Evolutionary conservation across 2,888 invertebrate genomes (phyloP).

Genomic region (Leistus spinibarbis): DNA sequence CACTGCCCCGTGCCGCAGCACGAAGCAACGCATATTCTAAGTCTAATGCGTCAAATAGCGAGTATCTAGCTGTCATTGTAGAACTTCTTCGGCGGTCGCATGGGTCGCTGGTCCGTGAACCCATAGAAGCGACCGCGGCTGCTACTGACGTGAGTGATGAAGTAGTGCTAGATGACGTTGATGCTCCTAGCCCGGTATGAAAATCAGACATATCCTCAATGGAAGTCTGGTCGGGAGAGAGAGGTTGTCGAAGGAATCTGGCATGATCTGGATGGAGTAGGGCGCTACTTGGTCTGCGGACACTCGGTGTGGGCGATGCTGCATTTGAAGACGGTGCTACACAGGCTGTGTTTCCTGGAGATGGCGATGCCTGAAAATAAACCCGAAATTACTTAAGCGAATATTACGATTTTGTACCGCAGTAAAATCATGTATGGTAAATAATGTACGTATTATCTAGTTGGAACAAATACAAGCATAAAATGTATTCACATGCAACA

Average conservation of each 20-base stretch:
- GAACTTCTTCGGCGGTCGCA: slow-evolving; percentile 64
- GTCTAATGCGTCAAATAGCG: slow-evolving; percentile 73
- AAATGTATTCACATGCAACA: too few relatives aligned
- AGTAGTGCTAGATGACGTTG: slow-evolving; percentile 63
- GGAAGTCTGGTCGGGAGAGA: slow-evolving; percentile 57
- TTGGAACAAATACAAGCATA: too few relatives aligned
- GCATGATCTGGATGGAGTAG: slow-evolving; percentile 75
- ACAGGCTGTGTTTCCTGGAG: slow-evolving; percentile 57
- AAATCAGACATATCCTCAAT: slow-evolving; percentile 59
- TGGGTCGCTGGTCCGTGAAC: slow-evolving; percentile 53
- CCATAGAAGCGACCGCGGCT: slow-evolving; percentile 51
- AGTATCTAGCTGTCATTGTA: slow-evolving; percentile 67
- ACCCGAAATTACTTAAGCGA: too few relatives aligned
- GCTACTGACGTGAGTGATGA: slow-evolving; percentile 64
- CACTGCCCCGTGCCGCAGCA: slow-evolving; percentile 73
- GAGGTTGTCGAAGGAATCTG: slow-evolving; percentile 60
- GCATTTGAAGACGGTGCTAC: slow-evolving; percentile 51
- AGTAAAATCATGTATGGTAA: too few relatives aligned
- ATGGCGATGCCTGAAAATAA: slow-evolving; percentile 60
- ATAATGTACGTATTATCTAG: too few relatives aligned
- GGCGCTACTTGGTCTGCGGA: slow-evolving; percentile 63
- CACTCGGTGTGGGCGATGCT: slow-evolving; percentile 54
- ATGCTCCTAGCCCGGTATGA: slow-evolving; percentile 54
- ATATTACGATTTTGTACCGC: too few relatives aligned
- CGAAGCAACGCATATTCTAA: slow-evolving; percentile 71